Evolutionary conservation across 2,797 vertebrate species (phyloP).

Genomic region (Scleropages formosus): DNA sequence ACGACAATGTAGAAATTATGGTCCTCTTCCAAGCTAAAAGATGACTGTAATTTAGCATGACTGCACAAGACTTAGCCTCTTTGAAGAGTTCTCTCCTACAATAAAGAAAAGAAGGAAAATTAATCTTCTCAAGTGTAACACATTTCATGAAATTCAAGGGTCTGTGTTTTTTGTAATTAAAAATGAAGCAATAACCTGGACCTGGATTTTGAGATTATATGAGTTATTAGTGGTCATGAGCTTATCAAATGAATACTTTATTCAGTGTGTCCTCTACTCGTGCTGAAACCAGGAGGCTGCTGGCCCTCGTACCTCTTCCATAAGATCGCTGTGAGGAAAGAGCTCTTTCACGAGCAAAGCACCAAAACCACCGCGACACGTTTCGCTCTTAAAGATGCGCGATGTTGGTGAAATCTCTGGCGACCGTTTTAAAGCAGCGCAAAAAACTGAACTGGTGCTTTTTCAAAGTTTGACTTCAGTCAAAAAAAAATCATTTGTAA

Average conservation of each 20-base stretch:
- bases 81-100: slow-evolving; percentile 78
- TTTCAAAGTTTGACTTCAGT: too few relatives aligned
- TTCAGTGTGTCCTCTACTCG: slow-evolving; percentile 4
- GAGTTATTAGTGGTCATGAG: not conserved
- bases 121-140: slow-evolving; percentile 17
- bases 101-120: slow-evolving; percentile 57
- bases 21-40: slow-evolving; percentile 69
- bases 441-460: too few relatives aligned
- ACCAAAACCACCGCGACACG: too few relatives aligned
- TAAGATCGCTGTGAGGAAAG: not conserved
- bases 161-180: not conserved
- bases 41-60: slow-evolving; percentile 70
- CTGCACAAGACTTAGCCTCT: slow-evolving; percentile 80
- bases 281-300: not conserved
- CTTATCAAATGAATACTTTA: slow-evolving; percentile 13
- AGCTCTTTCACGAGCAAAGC: too few relatives aligned
- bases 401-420: too few relatives aligned
- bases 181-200: not conserved
- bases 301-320: not conserved
- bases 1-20: slow-evolving; percentile 68
- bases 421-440: too few relatives aligned
- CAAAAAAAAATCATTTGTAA: too few relatives aligned
- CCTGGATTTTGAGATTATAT: not conserved
- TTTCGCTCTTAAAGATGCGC: too few relatives aligned
- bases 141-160: not conserved